Conservation (phyloP, 2,113 vertebrate genomes). For the Brienomyrus longianalis region DNA sequence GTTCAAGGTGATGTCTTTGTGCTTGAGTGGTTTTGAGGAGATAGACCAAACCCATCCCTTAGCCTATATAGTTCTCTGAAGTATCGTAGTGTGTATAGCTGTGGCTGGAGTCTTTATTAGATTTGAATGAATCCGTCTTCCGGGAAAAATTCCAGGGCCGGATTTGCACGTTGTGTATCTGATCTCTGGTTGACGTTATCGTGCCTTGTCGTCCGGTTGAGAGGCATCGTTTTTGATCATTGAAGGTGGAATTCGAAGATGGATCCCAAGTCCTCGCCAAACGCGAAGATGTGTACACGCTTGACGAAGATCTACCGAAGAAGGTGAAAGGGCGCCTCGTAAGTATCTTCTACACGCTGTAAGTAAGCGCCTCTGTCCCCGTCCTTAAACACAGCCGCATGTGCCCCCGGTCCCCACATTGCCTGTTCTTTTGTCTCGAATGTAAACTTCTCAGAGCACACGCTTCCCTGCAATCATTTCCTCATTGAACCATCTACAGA, state of each 20-base stretch:
- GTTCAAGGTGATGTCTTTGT: background rate
- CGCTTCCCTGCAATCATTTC: background rate
- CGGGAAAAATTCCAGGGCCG: background rate
- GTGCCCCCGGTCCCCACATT: background rate
- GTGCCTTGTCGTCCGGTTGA: background rate
- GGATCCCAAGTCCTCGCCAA: slow-evolving; percentile 87
- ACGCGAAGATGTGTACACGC: slow-evolving; percentile 86
- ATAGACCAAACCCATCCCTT: background rate
- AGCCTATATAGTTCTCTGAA: background rate
- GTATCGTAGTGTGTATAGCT: background rate
- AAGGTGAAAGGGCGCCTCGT: slow-evolving; percentile 93
- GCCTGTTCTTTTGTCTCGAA: background rate
- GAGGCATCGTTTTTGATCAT: slow-evolving; percentile 7
- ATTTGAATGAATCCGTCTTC: background rate
- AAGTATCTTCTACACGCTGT: slow-evolving; percentile 56
- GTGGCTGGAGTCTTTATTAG: background rate
- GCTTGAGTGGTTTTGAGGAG: background rate
- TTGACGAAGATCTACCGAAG: slow-evolving; percentile 92
- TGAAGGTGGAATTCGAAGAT: slow-evolving; percentile 95
- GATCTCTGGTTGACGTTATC: background rate
- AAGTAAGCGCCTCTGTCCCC: background rate
- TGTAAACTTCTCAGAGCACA: background rate
- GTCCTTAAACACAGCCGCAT: background rate
- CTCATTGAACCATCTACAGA: background rate
- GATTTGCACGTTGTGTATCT: background rate